Conservation (phyloP, 2,888 invertebrate genomes). For the Idaea biselata region DNA sequence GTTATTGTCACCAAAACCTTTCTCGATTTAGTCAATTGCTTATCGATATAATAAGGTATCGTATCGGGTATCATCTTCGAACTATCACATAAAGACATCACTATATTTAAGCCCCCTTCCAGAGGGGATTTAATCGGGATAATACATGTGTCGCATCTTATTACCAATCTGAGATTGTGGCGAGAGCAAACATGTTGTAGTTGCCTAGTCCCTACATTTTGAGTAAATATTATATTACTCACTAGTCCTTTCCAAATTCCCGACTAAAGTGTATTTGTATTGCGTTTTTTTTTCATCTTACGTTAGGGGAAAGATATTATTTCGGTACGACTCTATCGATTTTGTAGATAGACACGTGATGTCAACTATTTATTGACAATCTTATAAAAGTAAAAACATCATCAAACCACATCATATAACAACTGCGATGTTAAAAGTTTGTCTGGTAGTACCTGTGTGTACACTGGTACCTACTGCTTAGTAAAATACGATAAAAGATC, state of each 20-base stretch:
- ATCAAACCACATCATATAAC: too few relatives aligned
- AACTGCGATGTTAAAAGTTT: too few relatives aligned
- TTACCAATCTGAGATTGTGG: constrained; percentile 76
- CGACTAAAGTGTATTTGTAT: constrained; percentile 64
- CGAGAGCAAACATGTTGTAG: constrained; percentile 68
- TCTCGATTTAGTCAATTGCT: constrained; percentile 24
- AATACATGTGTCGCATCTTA: constrained; percentile 79
- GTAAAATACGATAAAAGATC: too few relatives aligned
- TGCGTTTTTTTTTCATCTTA: constrained; percentile 58
- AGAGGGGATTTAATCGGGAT: constrained; percentile 72
- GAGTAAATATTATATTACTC: constrained; percentile 76
- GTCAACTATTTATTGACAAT: too few relatives aligned
- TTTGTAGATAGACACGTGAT: neutral
- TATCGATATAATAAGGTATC: constrained; percentile 36
- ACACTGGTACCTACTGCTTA: too few relatives aligned
- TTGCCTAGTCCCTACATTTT: constrained; percentile 45
- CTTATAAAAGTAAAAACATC: too few relatives aligned
- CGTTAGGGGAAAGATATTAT: constrained; percentile 39
- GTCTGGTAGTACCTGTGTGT: too few relatives aligned
- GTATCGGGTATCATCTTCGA: constrained; percentile 29
- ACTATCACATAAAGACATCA: constrained; percentile 56
- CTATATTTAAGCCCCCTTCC: constrained; percentile 67
- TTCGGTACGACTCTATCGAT: neutral
- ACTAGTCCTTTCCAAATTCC: constrained; percentile 58
- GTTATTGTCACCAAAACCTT: constrained; percentile 21